Base-by-base conservation (phyloP, 2,888 invertebrate species). In the Eristalis intricaria region DNA sequence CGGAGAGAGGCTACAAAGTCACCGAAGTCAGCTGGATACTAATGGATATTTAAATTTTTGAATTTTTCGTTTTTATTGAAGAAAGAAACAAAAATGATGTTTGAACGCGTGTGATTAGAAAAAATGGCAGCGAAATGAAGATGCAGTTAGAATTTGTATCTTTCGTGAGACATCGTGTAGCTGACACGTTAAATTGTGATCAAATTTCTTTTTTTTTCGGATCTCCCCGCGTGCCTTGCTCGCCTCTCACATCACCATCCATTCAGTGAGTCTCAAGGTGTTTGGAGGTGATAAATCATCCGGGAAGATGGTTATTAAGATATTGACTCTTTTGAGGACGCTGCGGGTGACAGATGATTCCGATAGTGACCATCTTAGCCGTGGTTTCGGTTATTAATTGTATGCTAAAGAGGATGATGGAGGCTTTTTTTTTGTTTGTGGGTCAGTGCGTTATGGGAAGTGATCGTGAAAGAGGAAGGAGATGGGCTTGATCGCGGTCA, bases 261-360 rank as follows among this genome's bases (percentile, higher is more conserved):
- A 22, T 22, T 26, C 11, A 56, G 29, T 0, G 10, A n/a, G 63
- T 22, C 26, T 22, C 23, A 23, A 82, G 81, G 80, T 81, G 84
- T 80, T 68, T 56, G 15, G 65, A 38, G 58, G 74, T 56, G 74
- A 73, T 86, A 65, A 77, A 82, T 82, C 74, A 64, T 74, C 64
- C 50, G 50, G 8, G 50, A 19, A 50, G 50, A 19, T 19, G 8
- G 50, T 78, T 86, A 86, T 86, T 83, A 75, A 86, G 82, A 78
- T 86, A 83, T 86, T 66, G 15, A 43, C 78, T 75, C 56, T 78
- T 86, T 83, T 86, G 82, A 29, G 75, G 65, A 75, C 86, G 26
- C 86, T 75, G 86, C 86, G 86, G 82, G 86, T 83, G 82, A 86
- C 78, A 78, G 86, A 78, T 82, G 86, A 66, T 70, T 79, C 79